Percentiles rank a stretch among this genome's conserved stretches.
Evolutionary conservation across 2,888 invertebrate genomes (phyloP).

Genomic region (Sarcophaga caerulescens): DNA sequence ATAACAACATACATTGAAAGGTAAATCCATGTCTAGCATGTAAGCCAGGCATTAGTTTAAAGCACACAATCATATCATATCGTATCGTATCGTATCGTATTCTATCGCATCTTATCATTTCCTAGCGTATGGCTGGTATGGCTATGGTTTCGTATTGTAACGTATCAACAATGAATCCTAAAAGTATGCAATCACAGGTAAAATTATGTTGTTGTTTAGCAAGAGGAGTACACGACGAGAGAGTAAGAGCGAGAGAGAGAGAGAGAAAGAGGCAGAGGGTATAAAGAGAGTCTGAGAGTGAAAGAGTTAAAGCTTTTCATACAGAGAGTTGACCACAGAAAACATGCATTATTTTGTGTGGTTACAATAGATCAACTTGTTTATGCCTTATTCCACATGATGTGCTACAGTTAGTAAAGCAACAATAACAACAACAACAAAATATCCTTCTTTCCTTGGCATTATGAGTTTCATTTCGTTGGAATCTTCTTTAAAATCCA

Average conservation of each 20-base stretch:
- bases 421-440: conserved; percentile 17
- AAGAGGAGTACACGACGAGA: neutral
- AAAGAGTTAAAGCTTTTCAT: conserved; percentile 34
- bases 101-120: too few species aligned
- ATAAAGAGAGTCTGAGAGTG: neutral
- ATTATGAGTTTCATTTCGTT: conserved; percentile 45
- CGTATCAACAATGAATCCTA: conserved; percentile 19
- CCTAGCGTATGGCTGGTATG: too few species aligned
- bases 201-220: neutral
- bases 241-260: neutral
- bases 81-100: neutral
- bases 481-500: conserved; percentile 18
- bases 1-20: neutral
- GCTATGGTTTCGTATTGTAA: neutral
- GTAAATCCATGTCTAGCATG: conserved; percentile 45
- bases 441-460: neutral
- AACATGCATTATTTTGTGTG: conserved; percentile 65
- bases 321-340: conserved; percentile 48
- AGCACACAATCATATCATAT: conserved; percentile 22
- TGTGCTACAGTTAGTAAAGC: conserved; percentile 25
- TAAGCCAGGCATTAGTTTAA: conserved; percentile 52
- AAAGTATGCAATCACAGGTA: conserved; percentile 46
- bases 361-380: conserved; percentile 66
- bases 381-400: conserved; percentile 59
- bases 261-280: neutral